Base-by-base conservation (phyloP, 2,797 vertebrate species). In the Aeoliscus strigatus region DNA sequence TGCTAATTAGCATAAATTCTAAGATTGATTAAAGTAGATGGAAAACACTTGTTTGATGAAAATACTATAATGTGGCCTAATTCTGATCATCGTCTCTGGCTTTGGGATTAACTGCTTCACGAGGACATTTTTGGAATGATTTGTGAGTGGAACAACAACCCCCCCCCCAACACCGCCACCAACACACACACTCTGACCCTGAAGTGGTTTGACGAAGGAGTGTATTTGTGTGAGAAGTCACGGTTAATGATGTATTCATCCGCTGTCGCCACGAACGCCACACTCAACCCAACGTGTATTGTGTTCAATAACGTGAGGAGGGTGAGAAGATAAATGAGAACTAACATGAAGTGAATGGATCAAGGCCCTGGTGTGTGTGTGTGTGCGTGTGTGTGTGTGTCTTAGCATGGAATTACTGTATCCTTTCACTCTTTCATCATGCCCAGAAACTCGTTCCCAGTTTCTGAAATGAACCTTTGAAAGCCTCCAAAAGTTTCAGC, bases 11-110 rank as follows among this genome's bases (percentile, higher is more conserved):
- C 66, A 86, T 83, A 89, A 87, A 86, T 88, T 85, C 72, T 81
- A 86, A 87, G 87, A 90, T 88, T 89, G 85, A 90, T 90, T 89
- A 82, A 88, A 87, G 87, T 82, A 84, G 77, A 73, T 28, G 37
- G 71, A 79, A 81, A 83, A 80, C 75, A 81, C 79, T 85, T 63
- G 57, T 77, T 86, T 85, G 80, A 86, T 86, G 85, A 85, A 70
- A 73, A 48, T 63, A 5, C 58, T 39, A 41, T 53, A 75, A 82
- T 78, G 81, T 51, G 45, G 64, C 66, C 61, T 79, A 82, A 80
- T 86, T 86, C 75, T 45, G 77, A 83, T 85, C 74, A 57, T 75
- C 71, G 53, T 72, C 69, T 66, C 76, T 62, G 60, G 78, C 72
- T 66, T 27, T 58, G 59, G 78, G 71, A 82, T 84, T 82, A n/a